Evolutionary conservation across 1,140 invertebrate genomes (phyloP), one percentile per base, ranked within the genome.

Genomic region (Drosophila chauvacae): DNA sequence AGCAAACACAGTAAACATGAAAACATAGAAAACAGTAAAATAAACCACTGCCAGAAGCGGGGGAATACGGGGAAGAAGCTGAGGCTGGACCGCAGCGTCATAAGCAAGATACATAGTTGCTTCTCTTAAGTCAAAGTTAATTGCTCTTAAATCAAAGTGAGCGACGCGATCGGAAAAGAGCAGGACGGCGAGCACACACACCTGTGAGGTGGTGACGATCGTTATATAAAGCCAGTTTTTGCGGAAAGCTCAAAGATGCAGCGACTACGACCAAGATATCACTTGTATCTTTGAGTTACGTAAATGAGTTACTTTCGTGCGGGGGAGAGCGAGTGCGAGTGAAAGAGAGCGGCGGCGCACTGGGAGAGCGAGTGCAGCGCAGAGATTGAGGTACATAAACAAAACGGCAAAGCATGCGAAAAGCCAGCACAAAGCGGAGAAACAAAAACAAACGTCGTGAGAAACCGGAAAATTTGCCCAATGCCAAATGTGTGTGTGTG

Each of bases 91-190:
- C 55, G 58, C 62, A 35, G 56, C 61, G 80, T 77, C 80, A 81
- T 87, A 84, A 87, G 78, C 77, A 80, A 87, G 44, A 58, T 14
- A 37, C 35, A 13, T 13, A 74, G 77, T 75, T 87, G 71, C 71
- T 81, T 90, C 84, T 87, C 85, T 87, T 87, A 87, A 87, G 84
- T 88, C 85, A 88, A 80, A 77, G 80, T 69, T 87, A 88, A 88
- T 87, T 71, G 77, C 84, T 88, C 84, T 87, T 87, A 87, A 87
- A 87, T 87, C 84, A 84, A 90, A 77, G 77, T 48, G 60, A 80
- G 73, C 77, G 57, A 71, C 44, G 61, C 69, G 84, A 87, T 84
- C 84, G 85, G 66, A 23, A 37, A 42, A 20, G 65, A 69, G 61
- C 14, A 26, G 20, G 20, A 37, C 33, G 16, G n/a, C 13, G 20